These are phyloP conservation scores for Drosophila paucipuncta DNA, from an alignment of 2,888 invertebrate genomes.

Conservation along the genomic window DNA sequence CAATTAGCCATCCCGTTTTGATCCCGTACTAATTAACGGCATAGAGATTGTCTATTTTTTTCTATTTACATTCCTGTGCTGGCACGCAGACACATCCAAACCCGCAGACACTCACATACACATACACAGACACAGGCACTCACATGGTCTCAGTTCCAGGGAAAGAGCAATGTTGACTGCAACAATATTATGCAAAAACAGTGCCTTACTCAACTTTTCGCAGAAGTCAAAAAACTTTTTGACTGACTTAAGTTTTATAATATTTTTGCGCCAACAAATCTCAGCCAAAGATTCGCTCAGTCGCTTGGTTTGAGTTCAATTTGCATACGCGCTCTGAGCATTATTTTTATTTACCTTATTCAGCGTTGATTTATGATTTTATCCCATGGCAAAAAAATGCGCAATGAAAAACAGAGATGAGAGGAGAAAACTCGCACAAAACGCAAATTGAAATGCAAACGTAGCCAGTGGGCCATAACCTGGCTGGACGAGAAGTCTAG, in stretches of 20 bases:
- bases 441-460: constrained; percentile 76
- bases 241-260: constrained; percentile 77
- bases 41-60: constrained; percentile 40
- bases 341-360: constrained; percentile 82
- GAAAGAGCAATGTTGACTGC: constrained; percentile 54
- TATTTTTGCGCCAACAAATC: constrained; percentile 71
- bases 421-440: constrained; percentile 33
- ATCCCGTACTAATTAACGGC: constrained; percentile 57
- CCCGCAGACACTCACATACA: neutral
- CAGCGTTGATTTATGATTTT: constrained; percentile 82
- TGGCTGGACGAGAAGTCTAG: constrained; percentile 7
- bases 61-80: constrained; percentile 15
- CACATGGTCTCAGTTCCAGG: constrained; percentile 3
- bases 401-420: constrained; percentile 3
- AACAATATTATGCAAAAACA: constrained; percentile 70
- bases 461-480: constrained; percentile 52
- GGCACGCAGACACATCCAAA: neutral
- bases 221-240: constrained; percentile 64
- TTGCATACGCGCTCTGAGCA: constrained; percentile 77
- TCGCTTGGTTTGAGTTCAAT: constrained; percentile 67
- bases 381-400: constrained; percentile 39
- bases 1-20: constrained; percentile 56
- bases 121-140: neutral
- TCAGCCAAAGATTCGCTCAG: constrained; percentile 53
- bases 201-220: constrained; percentile 48